Conservation (phyloP, 2,113 vertebrate genomes). For the Aspiorhynchus laticeps region DNA sequence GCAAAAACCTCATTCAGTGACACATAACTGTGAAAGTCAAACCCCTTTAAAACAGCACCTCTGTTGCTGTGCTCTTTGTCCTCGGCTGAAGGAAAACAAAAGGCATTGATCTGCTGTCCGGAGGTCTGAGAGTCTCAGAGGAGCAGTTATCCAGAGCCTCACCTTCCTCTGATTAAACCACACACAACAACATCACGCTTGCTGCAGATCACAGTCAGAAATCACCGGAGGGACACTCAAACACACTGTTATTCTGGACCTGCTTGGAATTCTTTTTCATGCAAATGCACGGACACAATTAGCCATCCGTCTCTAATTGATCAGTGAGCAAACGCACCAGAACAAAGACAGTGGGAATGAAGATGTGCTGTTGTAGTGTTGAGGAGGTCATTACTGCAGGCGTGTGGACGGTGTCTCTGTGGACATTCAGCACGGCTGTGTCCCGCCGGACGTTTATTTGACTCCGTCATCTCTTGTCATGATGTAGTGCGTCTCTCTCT, state of each 20-base stretch:
- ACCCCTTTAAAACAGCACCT: background rate
- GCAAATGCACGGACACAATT: slow-evolving; percentile 39
- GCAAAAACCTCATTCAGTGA: background rate
- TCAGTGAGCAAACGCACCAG: slow-evolving; percentile 33
- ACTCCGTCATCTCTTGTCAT: background rate
- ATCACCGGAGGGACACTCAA: background rate
- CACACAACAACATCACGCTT: background rate
- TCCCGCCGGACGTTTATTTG: background rate
- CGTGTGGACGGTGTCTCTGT: background rate
- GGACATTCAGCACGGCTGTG: background rate
- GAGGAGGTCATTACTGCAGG: background rate
- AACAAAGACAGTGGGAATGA: background rate
- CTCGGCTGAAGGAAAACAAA: background rate
- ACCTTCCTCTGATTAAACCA: slow-evolving; percentile 4
- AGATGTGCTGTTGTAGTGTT: background rate
- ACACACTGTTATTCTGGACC: slow-evolving; percentile 10
- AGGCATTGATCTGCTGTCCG: background rate
- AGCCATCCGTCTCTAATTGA: slow-evolving; percentile 46
- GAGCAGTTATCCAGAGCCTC: slow-evolving; percentile 65
- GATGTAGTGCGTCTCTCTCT: background rate
- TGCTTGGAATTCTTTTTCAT: slow-evolving; percentile 32
- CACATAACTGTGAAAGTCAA: background rate
- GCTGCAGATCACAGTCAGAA: background rate
- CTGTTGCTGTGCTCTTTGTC: background rate
- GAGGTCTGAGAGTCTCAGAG: background rate